Evolutionary conservation across 2,888 invertebrate genomes (phyloP), one percentile per base, ranked within the genome.

Genomic region (Euspilapteryx auroguttella): DNA sequence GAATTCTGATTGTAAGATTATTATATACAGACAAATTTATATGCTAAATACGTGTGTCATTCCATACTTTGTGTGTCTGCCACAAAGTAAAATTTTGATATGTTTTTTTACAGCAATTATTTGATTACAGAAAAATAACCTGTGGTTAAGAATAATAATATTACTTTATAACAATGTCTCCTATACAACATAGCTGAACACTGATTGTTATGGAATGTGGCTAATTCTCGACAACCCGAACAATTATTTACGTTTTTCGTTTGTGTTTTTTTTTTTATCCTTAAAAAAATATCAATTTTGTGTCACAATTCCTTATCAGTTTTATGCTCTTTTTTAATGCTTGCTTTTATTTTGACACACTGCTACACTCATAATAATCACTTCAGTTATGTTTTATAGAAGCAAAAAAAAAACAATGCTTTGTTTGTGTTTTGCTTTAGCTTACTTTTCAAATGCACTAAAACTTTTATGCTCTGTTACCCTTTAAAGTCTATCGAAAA

Each of bases 171-270:
- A n/a, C n/a, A n/a, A n/a, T n/a, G n/a, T n/a, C n/a, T n/a, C n/a
- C n/a, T n/a, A n/a, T n/a, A 8, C 12, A 53, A 68, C 66, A 69
- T 69, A 68, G 63, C 68, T 68, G 66, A 68, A 68, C 47, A 35
- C 45, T 63, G 66, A 62, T 65, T 71, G 65, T 68, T 69, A 58
- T 64, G 61, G 63, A n/a, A 59, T 51, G 66, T 69, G 71, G 71
- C 71, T 59, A 49, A 66, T 73, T 68, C 69, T 68, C 49, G 69
- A 65, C 73, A 56, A 56, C 50, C 56, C 48, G 33, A 51, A 49
- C 56, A 49, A 47, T 41, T 5, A 12, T 17, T 25, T 14, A 15
- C 10, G 23, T 21, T 25, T 21, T 25, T 24, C 17, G 13, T 24
- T 20, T 26, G 10, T 14, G 25, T 15, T 29, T 12, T 31, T 34